Evolutionary conservation across 2,888 invertebrate species (phyloP).

Genomic region (Melanotus villosus): DNA sequence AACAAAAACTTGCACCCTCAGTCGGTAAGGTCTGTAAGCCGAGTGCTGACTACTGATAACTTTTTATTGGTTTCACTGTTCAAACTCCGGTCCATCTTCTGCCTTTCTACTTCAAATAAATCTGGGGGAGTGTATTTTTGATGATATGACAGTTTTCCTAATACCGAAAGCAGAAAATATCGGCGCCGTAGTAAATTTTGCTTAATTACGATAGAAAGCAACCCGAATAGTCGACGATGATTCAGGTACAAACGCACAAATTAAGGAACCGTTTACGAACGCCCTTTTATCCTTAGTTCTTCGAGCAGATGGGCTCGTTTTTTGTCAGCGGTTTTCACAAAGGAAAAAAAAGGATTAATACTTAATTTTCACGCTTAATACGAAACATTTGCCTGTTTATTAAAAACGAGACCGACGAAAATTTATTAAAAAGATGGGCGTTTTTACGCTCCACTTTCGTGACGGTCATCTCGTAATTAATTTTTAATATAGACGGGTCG

Average conservation of each 20-base stretch:
- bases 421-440: constrained; percentile 43
- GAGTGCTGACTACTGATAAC: constrained; percentile 56
- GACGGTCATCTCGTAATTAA: constrained; percentile 41
- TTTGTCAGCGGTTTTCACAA: constrained; percentile 35
- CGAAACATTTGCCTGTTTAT: constrained; percentile 40
- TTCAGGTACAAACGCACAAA: constrained; percentile 36
- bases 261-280: constrained; percentile 24
- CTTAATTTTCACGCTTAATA: constrained; percentile 48
- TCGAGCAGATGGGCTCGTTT: constrained; percentile 37
- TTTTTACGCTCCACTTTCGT: constrained; percentile 39
- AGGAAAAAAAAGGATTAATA: constrained; percentile 44
- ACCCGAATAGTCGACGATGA: no score
- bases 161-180: constrained; percentile 3
- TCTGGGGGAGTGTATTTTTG: constrained; percentile 41
- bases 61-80: constrained; percentile 54
- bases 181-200: constrained; percentile 17
- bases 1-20: constrained; percentile 52
- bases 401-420: constrained; percentile 38
- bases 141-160: constrained; percentile 40
- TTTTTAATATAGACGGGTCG: constrained; percentile 34
- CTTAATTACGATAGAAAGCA: constrained; percentile 34
- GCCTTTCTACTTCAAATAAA: constrained; percentile 47
- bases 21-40: constrained; percentile 47
- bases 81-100: constrained; percentile 52
- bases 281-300: constrained; percentile 28